Evolutionary conservation across 1,140 invertebrate species (phyloP).

Genomic region (Diorhabda sublineata): DNA sequence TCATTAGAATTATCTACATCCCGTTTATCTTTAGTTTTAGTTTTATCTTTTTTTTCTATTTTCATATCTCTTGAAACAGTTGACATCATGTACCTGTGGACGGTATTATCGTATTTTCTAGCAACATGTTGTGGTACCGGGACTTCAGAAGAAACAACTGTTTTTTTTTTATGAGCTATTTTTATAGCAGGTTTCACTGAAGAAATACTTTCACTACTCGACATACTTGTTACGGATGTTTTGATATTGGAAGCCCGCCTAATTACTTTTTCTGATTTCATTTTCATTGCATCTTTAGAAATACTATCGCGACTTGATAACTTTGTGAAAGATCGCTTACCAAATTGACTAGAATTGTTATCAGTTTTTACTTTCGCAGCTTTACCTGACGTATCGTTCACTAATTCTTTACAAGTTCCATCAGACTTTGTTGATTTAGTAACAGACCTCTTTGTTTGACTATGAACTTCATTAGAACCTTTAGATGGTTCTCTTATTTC

Average conservation of each 20-base stretch:
- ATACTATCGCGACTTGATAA: neutral
- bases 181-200: slow-evolving; percentile 19
- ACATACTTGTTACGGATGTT: neutral
- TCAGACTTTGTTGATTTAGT: slow-evolving; percentile 19
- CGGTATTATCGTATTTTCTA: slow-evolving; percentile 31
- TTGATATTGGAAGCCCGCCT: neutral
- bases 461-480: slow-evolving; percentile 1
- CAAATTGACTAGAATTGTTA: too few relatives aligned
- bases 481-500: neutral
- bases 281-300: neutral
- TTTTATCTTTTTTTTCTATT: slow-evolving; percentile 41
- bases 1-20: slow-evolving; percentile 37
- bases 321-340: too few relatives aligned
- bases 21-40: slow-evolving; percentile 34
- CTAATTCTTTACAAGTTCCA: slow-evolving; percentile 17
- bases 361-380: too few relatives aligned
- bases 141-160: slow-evolving; percentile 12
- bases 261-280: neutral
- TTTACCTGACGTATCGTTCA: neutral
- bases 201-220: neutral
- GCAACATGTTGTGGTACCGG: slow-evolving; percentile 13
- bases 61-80: slow-evolving; percentile 51
- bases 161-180: slow-evolving; percentile 29
- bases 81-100: slow-evolving; percentile 50
- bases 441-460: slow-evolving; percentile 3